Evolutionary conservation across 2,797 vertebrate genomes (phyloP).

Genomic region (Monodelphis domestica): DNA sequence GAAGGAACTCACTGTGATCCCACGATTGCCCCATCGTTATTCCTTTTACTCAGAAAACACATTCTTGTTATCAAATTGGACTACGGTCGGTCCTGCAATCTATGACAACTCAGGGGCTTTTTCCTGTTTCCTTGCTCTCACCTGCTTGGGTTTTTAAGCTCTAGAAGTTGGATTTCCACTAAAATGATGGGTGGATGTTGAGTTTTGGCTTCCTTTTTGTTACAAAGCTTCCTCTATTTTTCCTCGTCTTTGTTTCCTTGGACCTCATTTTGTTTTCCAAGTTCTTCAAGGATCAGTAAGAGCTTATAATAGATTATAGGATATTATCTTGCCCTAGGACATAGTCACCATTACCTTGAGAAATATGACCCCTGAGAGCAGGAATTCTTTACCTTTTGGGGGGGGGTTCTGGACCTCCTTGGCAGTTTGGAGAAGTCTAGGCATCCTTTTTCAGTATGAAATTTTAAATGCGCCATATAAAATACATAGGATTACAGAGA

Average conservation of each 20-base stretch:
- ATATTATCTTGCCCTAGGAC: conserved; percentile 23
- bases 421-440: neutral
- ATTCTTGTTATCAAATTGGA: conserved; percentile 47
- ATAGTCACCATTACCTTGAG: conserved; percentile 36
- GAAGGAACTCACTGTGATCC: neutral
- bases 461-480: neutral
- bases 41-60: conserved; percentile 51
- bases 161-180: conserved; percentile 15
- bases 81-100: conserved; percentile 46
- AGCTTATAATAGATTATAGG: neutral
- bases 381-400: neutral
- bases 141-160: conserved; percentile 3
- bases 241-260: conserved; percentile 9
- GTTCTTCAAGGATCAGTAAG: conserved; percentile 5
- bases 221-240: conserved; percentile 17
- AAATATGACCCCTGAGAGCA: neutral
- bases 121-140: conserved; percentile 40
- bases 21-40: conserved; percentile 54
- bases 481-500: neutral
- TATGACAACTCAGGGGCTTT: conserved; percentile 40
- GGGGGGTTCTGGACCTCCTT: neutral
- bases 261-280: conserved; percentile 1
- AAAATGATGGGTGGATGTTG: conserved; percentile 7
- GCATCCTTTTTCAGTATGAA: neutral
- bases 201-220: conserved; percentile 17